These are phyloP conservation scores for Calameuta filiformis DNA, from an alignment of 2,888 invertebrate genomes.

Conservation along the genomic window DNA sequence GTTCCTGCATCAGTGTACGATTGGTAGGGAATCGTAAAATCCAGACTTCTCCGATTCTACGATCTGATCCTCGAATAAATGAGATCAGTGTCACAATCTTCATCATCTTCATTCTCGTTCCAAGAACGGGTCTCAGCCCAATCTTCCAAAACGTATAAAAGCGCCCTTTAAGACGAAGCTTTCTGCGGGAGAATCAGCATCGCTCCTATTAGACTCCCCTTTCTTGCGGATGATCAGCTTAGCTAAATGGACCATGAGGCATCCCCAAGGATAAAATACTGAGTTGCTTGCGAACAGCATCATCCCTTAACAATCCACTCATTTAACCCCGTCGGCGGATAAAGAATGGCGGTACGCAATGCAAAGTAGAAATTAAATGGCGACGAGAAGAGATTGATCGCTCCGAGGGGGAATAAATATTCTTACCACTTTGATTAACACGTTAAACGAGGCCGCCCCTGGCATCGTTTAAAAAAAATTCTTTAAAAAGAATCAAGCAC, in stretches of 20 bases:
- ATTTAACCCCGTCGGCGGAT: conserved; percentile 1
- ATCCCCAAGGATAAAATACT: conserved; percentile 10
- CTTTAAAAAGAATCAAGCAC: not conserved
- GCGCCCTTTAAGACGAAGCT: not conserved
- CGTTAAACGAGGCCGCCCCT: not conserved
- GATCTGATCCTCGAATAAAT: not conserved
- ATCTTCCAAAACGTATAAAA: not conserved
- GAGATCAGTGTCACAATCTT: not conserved
- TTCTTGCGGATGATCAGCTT: conserved; percentile 18
- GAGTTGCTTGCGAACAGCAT: not conserved
- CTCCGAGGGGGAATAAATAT: not conserved
- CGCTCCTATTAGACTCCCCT: not conserved
- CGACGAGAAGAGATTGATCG: not conserved
- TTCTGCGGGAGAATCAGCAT: not conserved
- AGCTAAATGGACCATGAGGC: conserved; percentile 19
- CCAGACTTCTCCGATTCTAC: not conserved
- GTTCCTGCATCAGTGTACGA: not conserved
- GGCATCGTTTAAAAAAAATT: not conserved
- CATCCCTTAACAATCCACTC: not conserved
- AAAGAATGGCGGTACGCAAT: not conserved
- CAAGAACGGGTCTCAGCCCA: not conserved
- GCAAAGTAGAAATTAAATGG: not conserved
- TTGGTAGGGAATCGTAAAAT: not conserved
- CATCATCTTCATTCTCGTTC: not conserved
- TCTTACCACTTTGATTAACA: not conserved